Base-by-base conservation (phyloP, 2,888 invertebrate genomes). In the Melipona beecheii region DNA sequence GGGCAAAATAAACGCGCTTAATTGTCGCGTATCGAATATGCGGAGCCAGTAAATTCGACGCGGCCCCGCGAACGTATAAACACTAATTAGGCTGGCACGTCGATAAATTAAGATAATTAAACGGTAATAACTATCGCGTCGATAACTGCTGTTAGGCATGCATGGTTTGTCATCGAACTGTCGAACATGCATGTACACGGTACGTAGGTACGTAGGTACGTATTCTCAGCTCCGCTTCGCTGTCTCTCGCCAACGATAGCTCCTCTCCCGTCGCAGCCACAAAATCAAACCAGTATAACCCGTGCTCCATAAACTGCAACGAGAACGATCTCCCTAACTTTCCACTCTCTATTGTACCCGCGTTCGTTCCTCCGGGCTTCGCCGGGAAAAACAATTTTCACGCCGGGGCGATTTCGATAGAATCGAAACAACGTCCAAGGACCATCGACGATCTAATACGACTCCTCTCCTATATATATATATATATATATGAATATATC, bases 41-140 rank as follows among this genome's bases (percentile, higher is more conserved):
- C 17, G 66, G 58, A 27, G 2, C n/a, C 43, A 9, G 72, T 56
- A 72, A 83, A 84, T 78, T 78, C 78, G 36, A 43, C 58, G 31
- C 11, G 21, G 11, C 36, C 31, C 50, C 49, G 56, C 52, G 66
- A 50, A 84, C 79, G 75, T 83, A 78, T 73, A 78, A 84, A 79
- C 84, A 24, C 62, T 84, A 85, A 85, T 85, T 85, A 80, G 75
- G 43, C 54, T 21, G 71, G 50, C 36, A 71, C 56, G 72, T 64
- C 78, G 77, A 77, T 85, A 84, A 85, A 85, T 85, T 85, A 75
- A 80, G 80, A 77, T 77, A 80, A 85, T 85, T 85, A 85, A 80
- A 85, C 71, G 80, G 74, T 85, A 85, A 85, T 84, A 84, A 84
- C 79, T 84, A 84, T 75, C 73, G 69, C 60, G 73, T 9, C 62